A percentile compares a stretch with the other conserved stretches of the same genome.
Conservation (phyloP, 92 coral and sea anemone genomes). For the Umimayanthus chanpuru region DNA sequence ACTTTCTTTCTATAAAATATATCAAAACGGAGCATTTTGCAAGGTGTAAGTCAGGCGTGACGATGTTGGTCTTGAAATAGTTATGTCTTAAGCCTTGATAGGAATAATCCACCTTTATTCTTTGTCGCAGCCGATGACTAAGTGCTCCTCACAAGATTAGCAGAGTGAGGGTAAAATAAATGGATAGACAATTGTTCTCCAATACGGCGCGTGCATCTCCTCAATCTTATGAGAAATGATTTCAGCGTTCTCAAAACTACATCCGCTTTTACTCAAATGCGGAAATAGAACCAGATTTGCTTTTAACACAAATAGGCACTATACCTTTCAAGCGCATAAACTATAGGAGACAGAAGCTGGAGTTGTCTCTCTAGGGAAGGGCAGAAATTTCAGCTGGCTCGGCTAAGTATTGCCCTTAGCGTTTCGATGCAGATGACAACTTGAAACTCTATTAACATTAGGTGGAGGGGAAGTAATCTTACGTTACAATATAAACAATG, state of each 20-base stretch:
- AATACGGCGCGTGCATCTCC: not conserved
- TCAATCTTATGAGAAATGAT: not conserved
- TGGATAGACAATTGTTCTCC: not conserved
- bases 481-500: constrained; percentile 17
- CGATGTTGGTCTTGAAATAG: not conserved
- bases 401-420: constrained; percentile 10
- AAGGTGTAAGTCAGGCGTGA: not conserved
- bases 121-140: not conserved
- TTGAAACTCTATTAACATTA: not conserved
- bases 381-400: not conserved
- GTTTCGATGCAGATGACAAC: constrained; percentile 5
- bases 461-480: not conserved
- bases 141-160: constrained; percentile 14
- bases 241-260: not conserved
- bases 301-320: not conserved
- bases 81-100: not conserved
- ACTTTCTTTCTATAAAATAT: not conserved
- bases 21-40: not conserved
- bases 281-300: not conserved
- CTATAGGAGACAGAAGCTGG: not conserved
- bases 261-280: constrained; percentile 17
- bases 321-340: not conserved
- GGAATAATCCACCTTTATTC: not conserved
- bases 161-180: not conserved
- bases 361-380: not conserved